Evolutionary conservation across 2,113 vertebrate genomes (phyloP).

Genomic region (Neotoma lepida): DNA sequence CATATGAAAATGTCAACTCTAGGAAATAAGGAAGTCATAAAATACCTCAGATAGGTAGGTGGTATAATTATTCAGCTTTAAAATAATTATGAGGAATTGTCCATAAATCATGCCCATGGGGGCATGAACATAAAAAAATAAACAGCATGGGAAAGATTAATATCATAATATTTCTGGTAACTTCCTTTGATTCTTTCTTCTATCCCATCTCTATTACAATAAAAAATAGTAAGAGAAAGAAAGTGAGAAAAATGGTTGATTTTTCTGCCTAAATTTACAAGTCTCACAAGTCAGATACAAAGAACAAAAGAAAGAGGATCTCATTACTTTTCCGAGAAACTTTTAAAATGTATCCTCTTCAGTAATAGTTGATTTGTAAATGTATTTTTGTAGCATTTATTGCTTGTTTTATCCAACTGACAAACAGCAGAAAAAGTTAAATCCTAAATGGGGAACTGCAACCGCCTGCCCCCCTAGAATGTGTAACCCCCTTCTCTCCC

Average conservation of each 20-base stretch:
- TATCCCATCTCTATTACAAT: not conserved
- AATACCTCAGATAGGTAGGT: not conserved
- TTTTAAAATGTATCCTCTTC: not conserved
- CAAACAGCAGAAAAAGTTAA: not conserved
- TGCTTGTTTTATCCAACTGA: not conserved
- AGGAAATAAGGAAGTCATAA: not conserved
- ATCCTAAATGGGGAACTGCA: not conserved
- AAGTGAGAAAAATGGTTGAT: not conserved
- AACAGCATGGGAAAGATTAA: not conserved
- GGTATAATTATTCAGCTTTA: not conserved
- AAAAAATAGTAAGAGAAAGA: not conserved
- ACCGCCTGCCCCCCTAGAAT: not conserved
- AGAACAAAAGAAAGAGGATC: not conserved
- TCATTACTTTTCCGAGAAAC: not conserved
- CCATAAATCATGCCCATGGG: not conserved
- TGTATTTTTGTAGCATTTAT: not conserved
- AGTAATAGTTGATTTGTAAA: not conserved
- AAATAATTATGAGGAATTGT: slow-evolving; percentile 12
- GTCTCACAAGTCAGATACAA: not conserved
- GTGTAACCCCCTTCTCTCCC: not conserved
- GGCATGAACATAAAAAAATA: not conserved
- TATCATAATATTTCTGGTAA: not conserved
- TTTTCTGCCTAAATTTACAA: slow-evolving; percentile 20
- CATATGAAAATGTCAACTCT: not conserved
- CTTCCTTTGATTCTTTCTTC: not conserved